A percentile compares a stretch with the other conserved stretches of the same genome.
Conservation (phyloP, 2,113 vertebrate genomes). For the Pelecanoides urinatrix region DNA sequence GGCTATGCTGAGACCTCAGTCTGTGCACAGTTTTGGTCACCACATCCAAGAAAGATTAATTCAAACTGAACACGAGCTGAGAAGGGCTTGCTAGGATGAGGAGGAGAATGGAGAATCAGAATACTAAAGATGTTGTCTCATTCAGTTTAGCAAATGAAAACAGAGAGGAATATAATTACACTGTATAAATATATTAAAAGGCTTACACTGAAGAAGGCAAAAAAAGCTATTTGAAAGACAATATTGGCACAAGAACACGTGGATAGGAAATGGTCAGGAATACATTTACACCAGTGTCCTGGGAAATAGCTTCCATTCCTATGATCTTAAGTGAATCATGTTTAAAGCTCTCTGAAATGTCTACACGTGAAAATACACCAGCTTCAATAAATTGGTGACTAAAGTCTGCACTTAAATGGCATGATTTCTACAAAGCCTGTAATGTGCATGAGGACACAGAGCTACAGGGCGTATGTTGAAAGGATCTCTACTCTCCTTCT, state of each 20-base stretch:
- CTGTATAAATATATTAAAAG: background rate
- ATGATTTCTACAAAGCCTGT: background rate
- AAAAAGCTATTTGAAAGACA: slow-evolving; percentile 20
- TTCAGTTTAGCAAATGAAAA: background rate
- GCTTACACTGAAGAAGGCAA: background rate
- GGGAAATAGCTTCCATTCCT: background rate
- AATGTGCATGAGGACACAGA: background rate
- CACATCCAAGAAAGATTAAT: background rate
- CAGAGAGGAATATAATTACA: background rate
- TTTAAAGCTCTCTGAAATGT: background rate
- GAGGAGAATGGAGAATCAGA: background rate
- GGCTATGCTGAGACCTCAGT: background rate
- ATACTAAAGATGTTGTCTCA: background rate
- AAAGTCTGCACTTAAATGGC: background rate
- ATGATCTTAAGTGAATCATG: background rate
- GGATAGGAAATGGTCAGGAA: background rate
- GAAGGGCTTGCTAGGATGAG: background rate
- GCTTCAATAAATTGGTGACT: background rate
- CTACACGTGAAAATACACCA: background rate
- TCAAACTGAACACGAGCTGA: background rate
- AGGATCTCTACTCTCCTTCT: background rate
- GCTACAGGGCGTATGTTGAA: background rate
- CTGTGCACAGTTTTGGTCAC: background rate
- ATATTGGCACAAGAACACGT: background rate
- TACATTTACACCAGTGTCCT: background rate